phyloP scores from a whole-genome alignment of 2,797 vertebrate genomes.

The Morelia viridis region DNA sequence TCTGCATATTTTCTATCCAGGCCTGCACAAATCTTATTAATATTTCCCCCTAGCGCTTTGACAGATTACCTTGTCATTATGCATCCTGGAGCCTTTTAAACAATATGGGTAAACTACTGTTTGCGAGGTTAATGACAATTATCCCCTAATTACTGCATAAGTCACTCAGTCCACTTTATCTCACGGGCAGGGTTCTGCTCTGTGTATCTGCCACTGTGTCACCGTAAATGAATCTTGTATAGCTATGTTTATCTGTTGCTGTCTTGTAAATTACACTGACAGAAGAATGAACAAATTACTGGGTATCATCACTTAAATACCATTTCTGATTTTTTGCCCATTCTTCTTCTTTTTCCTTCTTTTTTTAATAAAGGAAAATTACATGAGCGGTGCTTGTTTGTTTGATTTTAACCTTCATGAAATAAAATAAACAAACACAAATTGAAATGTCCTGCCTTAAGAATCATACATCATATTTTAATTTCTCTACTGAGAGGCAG shows the following conservation, averaged over 20 bases:
- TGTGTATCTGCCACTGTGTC: conserved; percentile 85
- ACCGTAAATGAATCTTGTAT: conserved; percentile 82
- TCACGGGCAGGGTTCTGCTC: conserved; percentile 84
- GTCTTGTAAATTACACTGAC: conserved; percentile 84
- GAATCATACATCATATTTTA: conserved; percentile 71
- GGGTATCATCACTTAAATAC: conserved; percentile 84
- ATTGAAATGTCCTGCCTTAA: not conserved
- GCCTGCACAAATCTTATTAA: conserved; percentile 99
- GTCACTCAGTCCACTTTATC: conserved; percentile 93
- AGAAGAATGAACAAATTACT: conserved; percentile 87
- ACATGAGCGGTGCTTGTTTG: conserved; percentile 65
- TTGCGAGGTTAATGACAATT: conserved; percentile 99
- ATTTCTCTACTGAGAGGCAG: conserved; percentile 52
- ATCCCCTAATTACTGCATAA: conserved; percentile 98
- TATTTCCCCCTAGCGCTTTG: conserved; percentile 95
- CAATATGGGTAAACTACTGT: conserved; percentile 99
- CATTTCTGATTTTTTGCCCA: conserved; percentile 71
- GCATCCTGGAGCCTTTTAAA: conserved; percentile 98
- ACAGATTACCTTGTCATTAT: conserved; percentile 99
- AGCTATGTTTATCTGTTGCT: conserved; percentile 88
- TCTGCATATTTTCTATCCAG: conserved; percentile 93
- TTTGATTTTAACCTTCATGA: conserved; percentile 57
- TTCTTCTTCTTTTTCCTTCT: conserved; percentile 46
- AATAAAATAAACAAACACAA: conserved; percentile 73
- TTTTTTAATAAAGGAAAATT: conserved; percentile 72